Percentiles rank a stretch among this genome's conserved stretches.
Conservation (phyloP, 92 coral and sea anemone genomes). For the Heteractis magnifica region DNA sequence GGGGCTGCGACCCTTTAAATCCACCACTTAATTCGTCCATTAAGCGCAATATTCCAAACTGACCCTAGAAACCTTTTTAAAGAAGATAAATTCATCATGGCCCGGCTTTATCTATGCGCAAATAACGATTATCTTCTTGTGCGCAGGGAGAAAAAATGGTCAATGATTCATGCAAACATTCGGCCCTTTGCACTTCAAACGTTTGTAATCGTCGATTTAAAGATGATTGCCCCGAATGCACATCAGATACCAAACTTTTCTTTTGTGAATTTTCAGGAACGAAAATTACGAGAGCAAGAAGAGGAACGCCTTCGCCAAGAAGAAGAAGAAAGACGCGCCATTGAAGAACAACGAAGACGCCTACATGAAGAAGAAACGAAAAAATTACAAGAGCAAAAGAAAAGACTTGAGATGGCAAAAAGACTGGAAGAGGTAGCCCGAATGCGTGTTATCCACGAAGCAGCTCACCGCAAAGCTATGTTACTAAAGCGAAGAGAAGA, state of each 20-base stretch:
- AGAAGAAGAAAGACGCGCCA: conserved; percentile 74
- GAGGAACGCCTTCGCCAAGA: conserved; percentile 69
- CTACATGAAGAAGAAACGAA: conserved; percentile 66
- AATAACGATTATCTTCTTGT: no score
- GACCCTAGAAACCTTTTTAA: neutral
- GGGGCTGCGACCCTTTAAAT: no score
- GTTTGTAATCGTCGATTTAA: no score
- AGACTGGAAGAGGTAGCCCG: conserved; percentile 85
- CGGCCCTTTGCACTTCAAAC: no score
- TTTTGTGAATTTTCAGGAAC: conserved; percentile 56
- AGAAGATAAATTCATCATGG: neutral
- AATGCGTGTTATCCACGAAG: conserved; percentile 85
- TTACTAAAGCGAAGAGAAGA: conserved; percentile 75
- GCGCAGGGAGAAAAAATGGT: no score
- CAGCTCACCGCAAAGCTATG: conserved; percentile 72
- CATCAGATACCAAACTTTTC: neutral
- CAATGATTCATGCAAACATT: no score
- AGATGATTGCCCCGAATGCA: no score
- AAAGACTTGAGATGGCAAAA: conserved; percentile 79
- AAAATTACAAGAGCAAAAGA: conserved; percentile 68
- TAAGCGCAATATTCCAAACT: neutral
- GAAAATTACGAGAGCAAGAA: conserved; percentile 74
- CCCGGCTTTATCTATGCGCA: no score
- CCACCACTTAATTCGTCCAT: no score
- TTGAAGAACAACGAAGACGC: conserved; percentile 73